Conservation (phyloP, 1,140 invertebrate genomes). For the Leptoteleia sp. region DNA sequence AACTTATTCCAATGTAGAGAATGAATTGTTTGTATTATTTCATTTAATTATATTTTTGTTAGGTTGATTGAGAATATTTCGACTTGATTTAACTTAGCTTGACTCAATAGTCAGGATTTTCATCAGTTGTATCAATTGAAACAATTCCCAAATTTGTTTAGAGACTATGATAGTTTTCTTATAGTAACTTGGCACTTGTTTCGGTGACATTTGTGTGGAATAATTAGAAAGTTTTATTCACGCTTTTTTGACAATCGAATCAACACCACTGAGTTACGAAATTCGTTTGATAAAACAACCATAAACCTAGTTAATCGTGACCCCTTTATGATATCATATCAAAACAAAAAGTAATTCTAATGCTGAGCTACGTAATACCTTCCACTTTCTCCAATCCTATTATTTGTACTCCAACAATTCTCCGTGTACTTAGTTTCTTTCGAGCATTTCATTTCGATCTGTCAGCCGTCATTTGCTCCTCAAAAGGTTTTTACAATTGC, state of each 20-base stretch:
- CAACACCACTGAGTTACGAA: too few species aligned
- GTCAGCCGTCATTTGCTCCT: constrained; percentile 31
- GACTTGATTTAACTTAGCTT: too few species aligned
- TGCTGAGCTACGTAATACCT: constrained; percentile 55
- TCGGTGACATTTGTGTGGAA: constrained; percentile 2
- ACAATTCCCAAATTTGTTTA: too few species aligned
- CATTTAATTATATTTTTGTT: too few species aligned
- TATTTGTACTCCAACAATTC: constrained; percentile 53
- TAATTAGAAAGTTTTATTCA: constrained; percentile 50
- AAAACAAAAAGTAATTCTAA: constrained; percentile 61
- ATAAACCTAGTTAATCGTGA: constrained; percentile 59
- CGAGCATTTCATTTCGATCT: constrained; percentile 33
- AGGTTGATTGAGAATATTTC: too few species aligned
- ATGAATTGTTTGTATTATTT: too few species aligned
- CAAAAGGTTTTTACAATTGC: constrained; percentile 23
- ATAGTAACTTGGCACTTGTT: too few species aligned
- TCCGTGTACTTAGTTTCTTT: constrained; percentile 37
- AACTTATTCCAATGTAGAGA: too few species aligned
- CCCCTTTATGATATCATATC: constrained; percentile 62
- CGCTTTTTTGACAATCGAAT: constrained; percentile 28
- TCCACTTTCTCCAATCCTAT: constrained; percentile 62
- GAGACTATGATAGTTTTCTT: too few species aligned
- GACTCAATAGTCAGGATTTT: too few species aligned
- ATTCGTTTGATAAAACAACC: constrained; percentile 52
- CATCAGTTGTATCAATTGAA: too few species aligned